Conservation (phyloP, 2,888 invertebrate genomes). For the Diaphora mendica region DNA sequence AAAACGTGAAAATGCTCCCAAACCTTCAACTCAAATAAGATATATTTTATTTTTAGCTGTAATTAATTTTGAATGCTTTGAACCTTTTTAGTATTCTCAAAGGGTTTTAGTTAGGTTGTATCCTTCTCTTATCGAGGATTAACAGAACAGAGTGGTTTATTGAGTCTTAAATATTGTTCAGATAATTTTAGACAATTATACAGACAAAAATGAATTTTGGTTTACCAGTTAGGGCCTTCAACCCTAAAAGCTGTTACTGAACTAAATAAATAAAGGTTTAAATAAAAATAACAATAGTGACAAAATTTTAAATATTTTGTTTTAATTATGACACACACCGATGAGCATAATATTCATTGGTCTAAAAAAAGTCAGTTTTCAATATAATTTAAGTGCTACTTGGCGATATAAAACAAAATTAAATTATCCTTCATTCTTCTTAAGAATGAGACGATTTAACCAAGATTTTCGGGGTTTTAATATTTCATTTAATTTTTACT, state of each 20-base stretch:
- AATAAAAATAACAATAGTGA: too few relatives aligned
- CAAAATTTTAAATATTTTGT: too few relatives aligned
- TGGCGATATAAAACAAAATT: too few relatives aligned
- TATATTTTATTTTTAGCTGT: constrained; percentile 66
- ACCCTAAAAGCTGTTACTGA: neutral
- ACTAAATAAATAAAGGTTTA: too few relatives aligned
- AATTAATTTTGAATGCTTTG: constrained; percentile 63
- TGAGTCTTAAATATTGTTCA: neutral
- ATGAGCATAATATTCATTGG: too few relatives aligned
- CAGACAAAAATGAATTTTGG: neutral
- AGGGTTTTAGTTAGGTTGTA: constrained; percentile 35
- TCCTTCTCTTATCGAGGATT: constrained; percentile 38
- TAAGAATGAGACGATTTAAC: too few relatives aligned
- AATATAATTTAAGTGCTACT: too few relatives aligned
- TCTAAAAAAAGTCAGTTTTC: too few relatives aligned
- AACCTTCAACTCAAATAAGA: constrained; percentile 68
- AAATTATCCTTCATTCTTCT: too few relatives aligned
- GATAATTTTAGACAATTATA: neutral
- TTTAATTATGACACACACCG: too few relatives aligned
- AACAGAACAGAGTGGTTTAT: constrained; percentile 17
- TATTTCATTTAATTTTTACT: neutral
- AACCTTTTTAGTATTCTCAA: constrained; percentile 41
- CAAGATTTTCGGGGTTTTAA: neutral
- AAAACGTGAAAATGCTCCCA: constrained; percentile 76
- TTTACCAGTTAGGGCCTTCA: neutral